phyloP scores from a whole-genome alignment of 2,797 vertebrate species.

The Clarias pachynema region DNA sequence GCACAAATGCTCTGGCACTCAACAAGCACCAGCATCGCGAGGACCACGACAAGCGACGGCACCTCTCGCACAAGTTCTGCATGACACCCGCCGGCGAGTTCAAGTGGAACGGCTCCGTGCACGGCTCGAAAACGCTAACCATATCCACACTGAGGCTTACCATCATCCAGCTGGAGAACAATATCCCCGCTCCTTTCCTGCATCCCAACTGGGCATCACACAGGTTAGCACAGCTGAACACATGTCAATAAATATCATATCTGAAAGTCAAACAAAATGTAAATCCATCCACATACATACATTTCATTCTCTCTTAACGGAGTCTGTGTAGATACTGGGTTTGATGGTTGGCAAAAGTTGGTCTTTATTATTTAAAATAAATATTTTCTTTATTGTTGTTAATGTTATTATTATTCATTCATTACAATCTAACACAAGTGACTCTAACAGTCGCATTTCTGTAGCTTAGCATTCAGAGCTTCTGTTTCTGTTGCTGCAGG shows the following conservation, averaged over 20 bases:
- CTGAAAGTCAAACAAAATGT: neutral
- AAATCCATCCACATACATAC: neutral
- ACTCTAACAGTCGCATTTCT: neutral
- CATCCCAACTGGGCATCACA: slow-evolving; percentile 99
- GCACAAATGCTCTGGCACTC: slow-evolving; percentile 92
- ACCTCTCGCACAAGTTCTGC: slow-evolving; percentile 97
- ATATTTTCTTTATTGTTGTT: neutral
- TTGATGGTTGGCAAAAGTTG: neutral
- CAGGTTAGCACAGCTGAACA: slow-evolving; percentile 76
- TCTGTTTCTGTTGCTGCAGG: slow-evolving; percentile 66
- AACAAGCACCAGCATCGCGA: slow-evolving; percentile 99
- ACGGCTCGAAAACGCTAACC: slow-evolving; percentile 91
- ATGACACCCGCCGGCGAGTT: slow-evolving; percentile 93
- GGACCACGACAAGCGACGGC: slow-evolving; percentile 95
- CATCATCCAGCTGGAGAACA: slow-evolving; percentile 95
- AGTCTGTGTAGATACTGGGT: neutral
- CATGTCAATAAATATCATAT: neutral
- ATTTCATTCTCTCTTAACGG: neutral
- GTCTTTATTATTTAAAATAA: neutral
- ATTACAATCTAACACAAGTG: neutral
- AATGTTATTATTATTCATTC: neutral
- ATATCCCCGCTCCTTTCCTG: slow-evolving; percentile 91
- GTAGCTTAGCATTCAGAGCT: neutral
- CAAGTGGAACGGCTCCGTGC: slow-evolving; percentile 97
- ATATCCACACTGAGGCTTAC: slow-evolving; percentile 93